phyloP scores from a whole-genome alignment of 2,888 invertebrate genomes.

The Periphyllus acericola region DNA sequence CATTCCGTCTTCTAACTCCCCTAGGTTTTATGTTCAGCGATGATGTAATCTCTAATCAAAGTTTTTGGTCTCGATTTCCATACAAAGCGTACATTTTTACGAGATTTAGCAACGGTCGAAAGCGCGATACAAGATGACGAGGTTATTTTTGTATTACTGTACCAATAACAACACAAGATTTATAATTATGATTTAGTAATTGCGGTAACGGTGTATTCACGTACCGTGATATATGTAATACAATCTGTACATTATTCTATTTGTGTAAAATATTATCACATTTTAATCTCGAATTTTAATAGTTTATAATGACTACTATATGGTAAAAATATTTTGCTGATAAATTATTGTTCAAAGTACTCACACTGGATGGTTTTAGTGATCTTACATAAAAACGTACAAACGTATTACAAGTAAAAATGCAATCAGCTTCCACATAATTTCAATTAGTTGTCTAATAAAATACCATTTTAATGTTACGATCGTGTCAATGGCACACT shows the following conservation, averaged over 20 bases:
- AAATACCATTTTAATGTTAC: conserved; percentile 4
- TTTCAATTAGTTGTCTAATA: background rate
- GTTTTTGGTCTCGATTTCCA: background rate
- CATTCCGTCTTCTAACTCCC: conserved; percentile 45
- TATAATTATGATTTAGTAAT: background rate
- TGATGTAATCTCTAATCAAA: conserved; percentile 55
- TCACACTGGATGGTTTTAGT: background rate
- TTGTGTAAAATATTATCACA: background rate
- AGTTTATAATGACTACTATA: background rate
- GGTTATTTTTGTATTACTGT: background rate
- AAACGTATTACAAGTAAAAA: background rate
- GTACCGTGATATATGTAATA: background rate
- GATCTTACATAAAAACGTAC: background rate
- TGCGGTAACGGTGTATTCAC: background rate
- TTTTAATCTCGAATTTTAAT: background rate
- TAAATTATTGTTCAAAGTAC: too few relatives aligned
- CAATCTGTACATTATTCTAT: background rate
- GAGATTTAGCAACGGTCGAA: background rate
- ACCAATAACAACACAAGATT: background rate
- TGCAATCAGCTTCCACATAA: background rate
- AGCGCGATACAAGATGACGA: background rate
- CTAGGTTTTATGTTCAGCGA: conserved; percentile 3
- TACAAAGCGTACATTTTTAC: background rate
- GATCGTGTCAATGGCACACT: background rate
- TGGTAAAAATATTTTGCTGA: background rate